Percentiles rank a stretch among this genome's conserved stretches.
Evolutionary conservation across 2,113 vertebrate genomes (phyloP).

Genomic region (Cyrtonyx montezumae): DNA sequence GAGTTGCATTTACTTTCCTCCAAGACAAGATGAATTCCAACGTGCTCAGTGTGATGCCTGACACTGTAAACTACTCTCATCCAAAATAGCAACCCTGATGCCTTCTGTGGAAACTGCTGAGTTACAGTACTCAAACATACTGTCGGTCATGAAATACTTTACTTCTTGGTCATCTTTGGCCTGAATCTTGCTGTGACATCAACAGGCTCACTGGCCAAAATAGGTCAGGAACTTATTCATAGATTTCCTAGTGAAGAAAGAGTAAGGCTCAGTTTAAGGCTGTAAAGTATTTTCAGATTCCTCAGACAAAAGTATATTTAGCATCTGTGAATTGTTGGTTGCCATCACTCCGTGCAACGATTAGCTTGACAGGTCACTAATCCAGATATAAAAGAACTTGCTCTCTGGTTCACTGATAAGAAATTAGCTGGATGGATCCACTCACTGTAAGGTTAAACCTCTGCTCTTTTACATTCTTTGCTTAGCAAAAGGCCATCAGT

Average conservation of each 20-base stretch:
- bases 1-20: neutral
- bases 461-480: neutral
- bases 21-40: neutral
- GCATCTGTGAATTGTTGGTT: neutral
- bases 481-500: neutral
- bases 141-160: neutral
- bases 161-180: neutral
- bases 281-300: neutral
- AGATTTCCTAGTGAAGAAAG: neutral
- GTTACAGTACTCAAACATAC: neutral
- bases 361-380: conserved; percentile 42
- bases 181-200: neutral
- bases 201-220: neutral
- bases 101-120: neutral
- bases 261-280: neutral
- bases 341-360: conserved; percentile 18
- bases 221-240: neutral
- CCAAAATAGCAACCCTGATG: neutral
- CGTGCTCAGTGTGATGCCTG: neutral
- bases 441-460: neutral
- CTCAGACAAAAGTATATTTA: neutral
- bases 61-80: accelerated
- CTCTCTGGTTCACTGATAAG: conserved; percentile 1
- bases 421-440: neutral
- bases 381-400: conserved; percentile 1